Conservation (phyloP, 1,140 invertebrate genomes). For the Trinorchestia longiramus region DNA sequence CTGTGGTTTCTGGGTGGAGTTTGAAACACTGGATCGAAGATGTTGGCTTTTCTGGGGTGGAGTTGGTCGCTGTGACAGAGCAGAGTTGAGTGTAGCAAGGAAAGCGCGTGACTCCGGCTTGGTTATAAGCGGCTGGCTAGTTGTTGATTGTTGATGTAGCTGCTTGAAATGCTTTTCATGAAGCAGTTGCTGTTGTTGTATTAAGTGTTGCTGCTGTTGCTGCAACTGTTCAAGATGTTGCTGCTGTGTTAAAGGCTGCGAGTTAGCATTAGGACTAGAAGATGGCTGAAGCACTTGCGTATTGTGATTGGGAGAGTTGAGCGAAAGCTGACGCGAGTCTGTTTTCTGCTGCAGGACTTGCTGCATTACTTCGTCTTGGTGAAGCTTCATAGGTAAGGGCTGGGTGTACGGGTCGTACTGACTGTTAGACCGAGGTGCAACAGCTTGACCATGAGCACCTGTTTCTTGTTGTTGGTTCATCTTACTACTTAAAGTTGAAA, state of each 20-base stretch:
- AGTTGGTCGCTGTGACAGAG: slow-evolving; percentile 8
- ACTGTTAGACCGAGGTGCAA: slow-evolving; percentile 55
- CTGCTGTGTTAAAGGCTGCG: slow-evolving; percentile 56
- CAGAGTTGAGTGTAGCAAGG: slow-evolving; percentile 24
- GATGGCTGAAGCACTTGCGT: slow-evolving; percentile 49
- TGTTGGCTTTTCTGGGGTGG: slow-evolving; percentile 44
- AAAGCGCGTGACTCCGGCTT: slow-evolving; percentile 56
- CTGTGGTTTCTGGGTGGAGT: neutral
- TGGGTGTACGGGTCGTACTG: slow-evolving; percentile 57
- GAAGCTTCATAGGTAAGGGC: slow-evolving; percentile 53
- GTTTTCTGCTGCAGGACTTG: slow-evolving; percentile 59
- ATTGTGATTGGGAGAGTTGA: slow-evolving; percentile 58
- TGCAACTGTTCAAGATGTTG: slow-evolving; percentile 57
- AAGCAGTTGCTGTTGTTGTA: slow-evolving; percentile 55
- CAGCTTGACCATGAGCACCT: neutral
- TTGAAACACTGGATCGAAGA: neutral
- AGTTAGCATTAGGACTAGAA: slow-evolving; percentile 57
- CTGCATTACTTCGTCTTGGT: slow-evolving; percentile 57
- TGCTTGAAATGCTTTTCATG: slow-evolving; percentile 69
- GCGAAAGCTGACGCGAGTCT: slow-evolving; percentile 26
- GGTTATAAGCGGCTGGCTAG: slow-evolving; percentile 65
- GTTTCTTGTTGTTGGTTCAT: slow-evolving; percentile 68
- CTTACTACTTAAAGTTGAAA: slow-evolving; percentile 81
- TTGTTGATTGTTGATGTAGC: slow-evolving; percentile 58
- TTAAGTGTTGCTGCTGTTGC: slow-evolving; percentile 53